Evolutionary conservation across 2,113 vertebrate genomes (phyloP), one percentile per base, ranked within the genome.

Genomic region (Oceanites oceanicus): DNA sequence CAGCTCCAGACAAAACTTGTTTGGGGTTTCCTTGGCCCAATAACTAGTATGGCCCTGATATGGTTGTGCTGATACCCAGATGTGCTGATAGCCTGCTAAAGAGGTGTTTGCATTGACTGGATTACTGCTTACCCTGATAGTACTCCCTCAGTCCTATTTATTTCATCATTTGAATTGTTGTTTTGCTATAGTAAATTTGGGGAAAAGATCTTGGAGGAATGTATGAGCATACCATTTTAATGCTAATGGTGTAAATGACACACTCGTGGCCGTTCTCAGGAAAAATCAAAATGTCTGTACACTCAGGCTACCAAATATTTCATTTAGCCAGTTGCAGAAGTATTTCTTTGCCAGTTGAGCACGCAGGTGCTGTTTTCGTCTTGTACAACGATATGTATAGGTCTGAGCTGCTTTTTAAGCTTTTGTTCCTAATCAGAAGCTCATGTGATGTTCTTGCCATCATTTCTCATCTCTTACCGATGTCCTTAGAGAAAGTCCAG

Each of bases 401-500:
- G 67, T 77, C 82, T 55, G 42, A 90, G 73, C 47, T 94, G 63
- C 44, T 75, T 93, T 91, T 92, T 77, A 71, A 83, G 34, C 50
- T 86, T 74, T 49, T 70, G 14, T 63, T 93, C 63, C 75, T 76
- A 23, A 73, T 83, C 73, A 65, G 63, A 82, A 87, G 58, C 53
- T 91, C 86, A 94, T 1, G 0, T 59, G 65, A 61, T 52, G 20
- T 53, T 90, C 47, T 81, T 92, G 63, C 71, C 58, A 26, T 81
- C 49, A 38, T 56, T 22, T 49, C 56, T 66, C 27, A 44, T 56
- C 32, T 91, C 70, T 88, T 52, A 75, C 34, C 2, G 1, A 63
- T 36, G 61, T 56, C 80, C 73, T 91, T 45, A 75, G 67, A 94
- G 78, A 87, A 95, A 82, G 86, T 91, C 84, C 87, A 72, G 88